Percentiles rank a stretch among this genome's conserved stretches.
phyloP scores from a whole-genome alignment of 2,888 invertebrate genomes.

The Selenia dentaria region DNA sequence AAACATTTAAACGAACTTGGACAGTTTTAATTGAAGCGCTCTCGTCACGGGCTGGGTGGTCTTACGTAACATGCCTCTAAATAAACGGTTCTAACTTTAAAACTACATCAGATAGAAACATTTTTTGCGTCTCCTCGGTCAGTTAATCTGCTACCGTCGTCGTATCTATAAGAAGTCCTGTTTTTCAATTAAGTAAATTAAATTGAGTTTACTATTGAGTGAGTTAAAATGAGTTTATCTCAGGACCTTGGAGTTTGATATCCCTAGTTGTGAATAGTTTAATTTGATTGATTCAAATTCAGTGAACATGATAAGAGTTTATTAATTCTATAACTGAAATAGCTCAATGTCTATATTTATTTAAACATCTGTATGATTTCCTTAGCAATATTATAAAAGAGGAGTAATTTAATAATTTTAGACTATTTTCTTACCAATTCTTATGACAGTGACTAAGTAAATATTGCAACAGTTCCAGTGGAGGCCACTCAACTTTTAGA shows the following conservation, averaged over 20 bases:
- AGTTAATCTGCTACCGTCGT: too few species aligned
- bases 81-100: constrained; percentile 23
- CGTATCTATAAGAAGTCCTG: constrained; percentile 23
- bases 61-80: constrained; percentile 24
- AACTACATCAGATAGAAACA: constrained; percentile 10
- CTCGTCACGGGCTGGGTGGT: constrained; percentile 54
- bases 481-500: too few species aligned
- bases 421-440: too few species aligned
- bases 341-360: too few species aligned
- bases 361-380: too few species aligned
- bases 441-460: too few species aligned
- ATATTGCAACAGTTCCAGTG: too few species aligned
- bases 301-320: background rate
- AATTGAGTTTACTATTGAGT: constrained; percentile 47
- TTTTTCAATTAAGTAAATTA: constrained; percentile 62
- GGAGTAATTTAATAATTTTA: too few species aligned
- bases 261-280: constrained; percentile 24
- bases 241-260: constrained; percentile 32
- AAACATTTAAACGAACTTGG: constrained; percentile 77
- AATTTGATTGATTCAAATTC: constrained; percentile 26
- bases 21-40: constrained; percentile 76
- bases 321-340: too few species aligned
- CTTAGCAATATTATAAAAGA: too few species aligned
- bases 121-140: too few species aligned
- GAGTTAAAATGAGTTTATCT: constrained; percentile 45